A percentile compares a stretch with the other conserved stretches of the same genome.
Evolutionary conservation across 2,888 invertebrate species (phyloP).

Genomic region (Diarsia rubi): DNA sequence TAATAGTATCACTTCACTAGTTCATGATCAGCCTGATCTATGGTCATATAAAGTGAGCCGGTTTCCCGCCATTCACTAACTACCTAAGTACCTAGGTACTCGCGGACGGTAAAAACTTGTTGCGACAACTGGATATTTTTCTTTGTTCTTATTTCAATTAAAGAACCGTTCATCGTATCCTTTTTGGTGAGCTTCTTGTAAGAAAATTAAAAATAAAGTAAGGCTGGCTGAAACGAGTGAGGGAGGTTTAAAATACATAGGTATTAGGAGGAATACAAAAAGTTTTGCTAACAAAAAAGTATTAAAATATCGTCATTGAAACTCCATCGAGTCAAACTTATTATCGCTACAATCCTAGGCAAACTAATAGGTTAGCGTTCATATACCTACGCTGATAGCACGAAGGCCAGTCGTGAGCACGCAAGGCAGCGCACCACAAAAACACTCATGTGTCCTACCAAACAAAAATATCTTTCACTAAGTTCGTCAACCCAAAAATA

Average conservation of each 20-base stretch:
- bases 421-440: conserved; percentile 73
- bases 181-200: neutral
- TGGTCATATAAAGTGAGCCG: conserved; percentile 55
- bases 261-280: neutral
- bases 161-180: conserved; percentile 13
- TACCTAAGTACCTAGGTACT: conserved; percentile 26
- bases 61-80: conserved; percentile 60
- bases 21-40: conserved; percentile 58
- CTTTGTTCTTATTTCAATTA: conserved; percentile 55
- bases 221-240: neutral
- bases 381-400: conserved; percentile 71
- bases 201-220: neutral
- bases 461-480: conserved; percentile 79
- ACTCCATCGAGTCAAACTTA: conserved; percentile 61
- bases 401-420: conserved; percentile 79
- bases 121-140: conserved; percentile 47
- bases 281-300: conserved; percentile 1
- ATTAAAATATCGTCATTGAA: conserved; percentile 52
- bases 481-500: conserved; percentile 85
- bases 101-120: conserved; percentile 45
- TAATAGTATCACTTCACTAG: conserved; percentile 48
- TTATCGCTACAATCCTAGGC: conserved; percentile 68
- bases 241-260: neutral
- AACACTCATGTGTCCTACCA: conserved; percentile 72
- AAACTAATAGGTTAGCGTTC: conserved; percentile 68